Conservation (phyloP, 1,140 invertebrate genomes). For the Fopius arisanus region DNA sequence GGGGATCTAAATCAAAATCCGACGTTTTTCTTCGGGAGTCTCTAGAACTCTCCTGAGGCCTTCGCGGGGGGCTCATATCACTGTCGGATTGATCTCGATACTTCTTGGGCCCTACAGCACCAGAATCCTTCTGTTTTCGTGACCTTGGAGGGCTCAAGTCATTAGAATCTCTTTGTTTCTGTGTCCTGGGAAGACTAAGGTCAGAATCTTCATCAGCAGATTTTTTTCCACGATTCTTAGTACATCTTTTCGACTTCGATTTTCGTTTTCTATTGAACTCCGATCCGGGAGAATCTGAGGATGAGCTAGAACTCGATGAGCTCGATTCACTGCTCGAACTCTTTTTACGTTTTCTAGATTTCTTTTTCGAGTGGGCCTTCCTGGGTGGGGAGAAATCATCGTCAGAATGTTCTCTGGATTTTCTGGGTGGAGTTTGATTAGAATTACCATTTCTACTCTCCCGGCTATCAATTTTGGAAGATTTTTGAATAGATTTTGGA, state of each 20-base stretch:
- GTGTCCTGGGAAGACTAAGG: slow-evolving; percentile 42
- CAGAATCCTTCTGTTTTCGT: neutral
- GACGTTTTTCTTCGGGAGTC: neutral
- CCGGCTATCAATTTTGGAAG: neutral
- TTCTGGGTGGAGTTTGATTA: slow-evolving; percentile 42
- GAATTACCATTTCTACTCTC: slow-evolving; percentile 28
- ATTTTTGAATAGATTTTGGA: neutral
- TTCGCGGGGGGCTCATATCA: slow-evolving; percentile 39
- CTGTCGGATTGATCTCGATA: too few species aligned
- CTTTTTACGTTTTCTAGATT: slow-evolving; percentile 18
- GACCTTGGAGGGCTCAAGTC: slow-evolving; percentile 40
- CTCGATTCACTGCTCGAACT: slow-evolving; percentile 35
- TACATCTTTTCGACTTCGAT: slow-evolving; percentile 41
- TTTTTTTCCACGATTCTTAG: slow-evolving; percentile 33
- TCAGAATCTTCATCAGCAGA: slow-evolving; percentile 35
- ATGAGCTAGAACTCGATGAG: slow-evolving; percentile 2
- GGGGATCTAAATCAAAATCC: slow-evolving; percentile 42
- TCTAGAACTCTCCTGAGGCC: neutral
- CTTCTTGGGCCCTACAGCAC: neutral
- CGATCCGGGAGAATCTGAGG: slow-evolving; percentile 30
- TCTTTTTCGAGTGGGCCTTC: slow-evolving; percentile 23
- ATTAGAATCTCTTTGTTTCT: slow-evolving; percentile 42
- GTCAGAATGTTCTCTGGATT: slow-evolving; percentile 36
- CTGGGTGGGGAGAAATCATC: slow-evolving; percentile 40
- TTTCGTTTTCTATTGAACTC: slow-evolving; percentile 16